Evolutionary conservation across 2,888 invertebrate species (phyloP).

Genomic region (Cremastinae sp.): DNA sequence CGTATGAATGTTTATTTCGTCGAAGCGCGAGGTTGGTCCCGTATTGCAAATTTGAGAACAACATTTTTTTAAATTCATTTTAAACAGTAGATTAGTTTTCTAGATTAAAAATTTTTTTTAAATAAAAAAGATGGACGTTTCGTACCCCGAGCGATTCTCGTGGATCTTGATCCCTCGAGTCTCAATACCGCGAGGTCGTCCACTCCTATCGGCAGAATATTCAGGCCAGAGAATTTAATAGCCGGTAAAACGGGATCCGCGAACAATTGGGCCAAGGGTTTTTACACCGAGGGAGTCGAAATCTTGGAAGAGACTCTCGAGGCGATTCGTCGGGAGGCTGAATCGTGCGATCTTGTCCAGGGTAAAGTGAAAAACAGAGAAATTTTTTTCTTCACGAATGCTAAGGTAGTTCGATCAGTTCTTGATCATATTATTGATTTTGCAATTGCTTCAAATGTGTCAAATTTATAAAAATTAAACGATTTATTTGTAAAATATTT

Average conservation of each 20-base stretch:
- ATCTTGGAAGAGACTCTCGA: slow-evolving; percentile 90
- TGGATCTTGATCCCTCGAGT: slow-evolving; percentile 85
- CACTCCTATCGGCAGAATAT: slow-evolving; percentile 83
- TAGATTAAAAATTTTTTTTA: neutral
- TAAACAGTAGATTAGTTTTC: slow-evolving; percentile 75
- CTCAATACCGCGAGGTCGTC: slow-evolving; percentile 84
- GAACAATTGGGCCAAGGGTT: slow-evolving; percentile 85
- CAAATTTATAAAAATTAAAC: too few relatives aligned
- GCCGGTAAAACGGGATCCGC: slow-evolving; percentile 79
- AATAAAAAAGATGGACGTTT: slow-evolving; percentile 81
- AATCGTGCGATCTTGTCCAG: slow-evolving; percentile 93
- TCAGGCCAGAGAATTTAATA: slow-evolving; percentile 84
- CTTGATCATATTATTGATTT: too few relatives aligned
- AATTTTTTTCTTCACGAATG: neutral
- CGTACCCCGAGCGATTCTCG: slow-evolving; percentile 83
- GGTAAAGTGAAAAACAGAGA: slow-evolving; percentile 73
- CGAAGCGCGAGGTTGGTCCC: slow-evolving; percentile 79
- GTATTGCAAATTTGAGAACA: neutral
- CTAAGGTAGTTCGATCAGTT: too few relatives aligned
- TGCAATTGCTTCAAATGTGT: too few relatives aligned
- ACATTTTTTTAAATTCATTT: neutral
- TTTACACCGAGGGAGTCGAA: slow-evolving; percentile 95
- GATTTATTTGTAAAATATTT: too few relatives aligned
- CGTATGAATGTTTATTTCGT: slow-evolving; percentile 84
- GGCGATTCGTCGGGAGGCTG: slow-evolving; percentile 90